A percentile compares a stretch with the other conserved stretches of the same genome.
Conservation (phyloP, 2,888 invertebrate species). For the Bombyx huttoni region DNA sequence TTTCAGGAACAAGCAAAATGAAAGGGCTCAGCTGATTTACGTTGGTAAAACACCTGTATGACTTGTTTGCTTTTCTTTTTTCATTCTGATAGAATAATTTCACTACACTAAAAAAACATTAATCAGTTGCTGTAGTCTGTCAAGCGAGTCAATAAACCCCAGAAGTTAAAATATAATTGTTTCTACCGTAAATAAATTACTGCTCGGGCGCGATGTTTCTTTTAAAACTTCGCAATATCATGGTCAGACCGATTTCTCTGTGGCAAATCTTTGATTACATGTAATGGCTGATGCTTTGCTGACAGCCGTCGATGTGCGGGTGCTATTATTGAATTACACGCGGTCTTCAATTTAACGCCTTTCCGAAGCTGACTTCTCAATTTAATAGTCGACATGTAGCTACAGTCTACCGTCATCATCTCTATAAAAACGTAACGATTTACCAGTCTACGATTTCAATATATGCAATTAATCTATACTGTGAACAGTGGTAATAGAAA, state of each 20-base stretch:
- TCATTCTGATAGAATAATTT: not conserved
- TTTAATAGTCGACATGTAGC: constrained; percentile 36
- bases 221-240: constrained; percentile 26
- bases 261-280: constrained; percentile 55
- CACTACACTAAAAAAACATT: not conserved
- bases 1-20: no score
- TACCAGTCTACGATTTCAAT: constrained; percentile 15
- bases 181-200: not conserved
- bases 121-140: not conserved
- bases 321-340: constrained; percentile 61
- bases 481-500: constrained; percentile 23
- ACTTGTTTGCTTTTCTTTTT: not conserved
- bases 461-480: constrained; percentile 20
- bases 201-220: not conserved
- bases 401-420: constrained; percentile 26
- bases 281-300: constrained; percentile 42
- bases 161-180: not conserved
- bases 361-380: constrained; percentile 33
- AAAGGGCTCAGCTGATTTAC: no score
- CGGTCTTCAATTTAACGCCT: constrained; percentile 46
- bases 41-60: no score
- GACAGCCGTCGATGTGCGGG: constrained; percentile 63
- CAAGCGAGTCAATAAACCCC: not conserved
- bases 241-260: constrained; percentile 45
- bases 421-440: constrained; percentile 16